Percentiles rank a stretch among this genome's conserved stretches.
Evolutionary conservation across 2,113 vertebrate species (phyloP).

Genomic region (Hypanus sabinus): DNA sequence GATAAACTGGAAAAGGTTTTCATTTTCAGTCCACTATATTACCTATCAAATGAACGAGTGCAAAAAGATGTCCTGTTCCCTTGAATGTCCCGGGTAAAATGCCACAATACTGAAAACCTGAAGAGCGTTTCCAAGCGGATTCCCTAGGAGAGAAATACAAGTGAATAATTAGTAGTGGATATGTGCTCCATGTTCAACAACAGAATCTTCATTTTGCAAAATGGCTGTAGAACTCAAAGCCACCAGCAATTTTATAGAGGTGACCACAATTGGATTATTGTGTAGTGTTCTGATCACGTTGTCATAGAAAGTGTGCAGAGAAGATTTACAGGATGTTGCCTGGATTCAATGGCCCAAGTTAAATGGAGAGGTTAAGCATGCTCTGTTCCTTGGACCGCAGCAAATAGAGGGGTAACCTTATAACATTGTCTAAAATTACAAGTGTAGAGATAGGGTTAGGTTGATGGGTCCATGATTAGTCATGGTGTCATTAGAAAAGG

Average conservation of each 20-base stretch:
- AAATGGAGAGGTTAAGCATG: too few species aligned
- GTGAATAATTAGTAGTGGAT: not conserved
- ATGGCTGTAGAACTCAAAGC: not conserved
- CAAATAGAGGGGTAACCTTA: too few species aligned
- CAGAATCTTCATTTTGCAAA: not conserved
- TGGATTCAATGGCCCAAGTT: too few species aligned
- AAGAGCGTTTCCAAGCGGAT: slow-evolving; percentile 82
- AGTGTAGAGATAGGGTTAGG: too few species aligned
- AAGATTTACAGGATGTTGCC: too few species aligned
- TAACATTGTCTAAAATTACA: too few species aligned
- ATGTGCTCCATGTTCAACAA: not conserved
- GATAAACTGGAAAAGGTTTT: not conserved
- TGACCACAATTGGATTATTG: too few species aligned
- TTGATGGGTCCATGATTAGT: too few species aligned
- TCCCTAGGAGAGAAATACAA: slow-evolving; percentile 52
- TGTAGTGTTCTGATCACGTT: too few species aligned
- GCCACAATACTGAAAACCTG: slow-evolving; percentile 91
- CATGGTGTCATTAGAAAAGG: too few species aligned
- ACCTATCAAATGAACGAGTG: slow-evolving; percentile 91
- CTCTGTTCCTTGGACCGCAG: too few species aligned
- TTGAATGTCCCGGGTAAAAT: slow-evolving; percentile 88
- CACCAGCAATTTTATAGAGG: not conserved
- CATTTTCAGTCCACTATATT: not conserved
- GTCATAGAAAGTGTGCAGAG: too few species aligned
- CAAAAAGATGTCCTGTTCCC: slow-evolving; percentile 74